Evolutionary conservation across 2,888 invertebrate species (phyloP).

Genomic region (Pristionchus entomophagus): DNA sequence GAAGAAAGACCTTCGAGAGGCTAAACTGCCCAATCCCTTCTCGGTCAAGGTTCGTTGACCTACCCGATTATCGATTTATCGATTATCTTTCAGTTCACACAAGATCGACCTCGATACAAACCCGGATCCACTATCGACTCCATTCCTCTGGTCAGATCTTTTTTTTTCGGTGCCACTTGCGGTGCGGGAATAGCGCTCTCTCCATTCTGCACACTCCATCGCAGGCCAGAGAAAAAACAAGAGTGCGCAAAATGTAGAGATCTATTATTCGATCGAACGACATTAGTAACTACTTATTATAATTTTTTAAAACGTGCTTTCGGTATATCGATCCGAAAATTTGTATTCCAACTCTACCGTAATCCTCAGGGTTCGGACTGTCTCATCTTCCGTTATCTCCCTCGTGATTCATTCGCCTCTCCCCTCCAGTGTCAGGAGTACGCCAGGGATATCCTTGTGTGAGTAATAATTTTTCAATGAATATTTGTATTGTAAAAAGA

Average conservation of each 20-base stretch:
- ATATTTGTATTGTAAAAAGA: too few relatives aligned
- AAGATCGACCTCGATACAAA: background rate
- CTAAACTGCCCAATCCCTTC: conserved; percentile 25
- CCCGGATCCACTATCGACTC: background rate
- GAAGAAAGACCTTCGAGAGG: background rate
- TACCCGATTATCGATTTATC: background rate
- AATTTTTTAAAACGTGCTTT: too few relatives aligned
- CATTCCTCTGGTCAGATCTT: background rate
- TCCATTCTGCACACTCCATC: too few relatives aligned
- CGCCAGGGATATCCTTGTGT: conserved; percentile 18
- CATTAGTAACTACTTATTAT: too few relatives aligned
- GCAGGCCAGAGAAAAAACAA: too few relatives aligned
- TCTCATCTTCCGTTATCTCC: background rate
- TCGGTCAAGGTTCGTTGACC: background rate
- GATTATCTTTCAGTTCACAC: background rate
- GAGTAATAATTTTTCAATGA: too few relatives aligned
- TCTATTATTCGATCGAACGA: too few relatives aligned
- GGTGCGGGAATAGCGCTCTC: too few relatives aligned
- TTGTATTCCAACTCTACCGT: too few relatives aligned
- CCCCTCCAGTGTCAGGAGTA: background rate
- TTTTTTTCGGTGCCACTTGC: too few relatives aligned
- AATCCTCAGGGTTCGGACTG: background rate
- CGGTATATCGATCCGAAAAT: too few relatives aligned
- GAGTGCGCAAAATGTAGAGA: too few relatives aligned
- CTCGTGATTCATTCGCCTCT: background rate